phyloP scores from a whole-genome alignment of 2,888 invertebrate genomes.

The Thysanoteuthis rhombus region DNA sequence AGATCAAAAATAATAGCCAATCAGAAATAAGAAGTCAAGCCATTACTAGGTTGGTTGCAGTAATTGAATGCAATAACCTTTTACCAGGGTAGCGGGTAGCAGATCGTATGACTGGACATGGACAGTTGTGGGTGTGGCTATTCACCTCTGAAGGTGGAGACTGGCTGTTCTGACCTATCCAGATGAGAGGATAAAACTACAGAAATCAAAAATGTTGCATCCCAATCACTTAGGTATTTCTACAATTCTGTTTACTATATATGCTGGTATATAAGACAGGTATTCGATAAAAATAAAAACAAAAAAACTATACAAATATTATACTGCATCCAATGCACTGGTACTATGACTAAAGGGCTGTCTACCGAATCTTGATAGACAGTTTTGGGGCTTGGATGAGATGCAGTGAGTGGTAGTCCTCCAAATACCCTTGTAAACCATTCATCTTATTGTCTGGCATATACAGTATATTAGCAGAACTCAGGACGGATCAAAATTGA shows the following conservation, averaged over 20 bases:
- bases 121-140: constrained; percentile 12
- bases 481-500: neutral
- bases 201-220: neutral
- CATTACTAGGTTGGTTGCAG: neutral
- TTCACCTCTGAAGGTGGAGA: constrained; percentile 12
- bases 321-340: no score
- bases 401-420: no score
- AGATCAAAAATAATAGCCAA: neutral
- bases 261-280: no score
- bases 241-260: neutral
- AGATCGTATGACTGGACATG: neutral
- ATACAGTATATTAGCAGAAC: neutral
- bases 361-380: no score
- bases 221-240: neutral
- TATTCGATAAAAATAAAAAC: no score
- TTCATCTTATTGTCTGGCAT: no score
- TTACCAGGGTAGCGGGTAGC: constrained; percentile 12
- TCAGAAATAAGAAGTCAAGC: neutral
- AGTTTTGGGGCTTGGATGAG: no score
- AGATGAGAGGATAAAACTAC: neutral
- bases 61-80: constrained; percentile 12
- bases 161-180: neutral
- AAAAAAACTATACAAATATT: no score
- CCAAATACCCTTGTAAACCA: no score
- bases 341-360: no score